phyloP scores from a whole-genome alignment of 2,888 invertebrate genomes.

The Halocaridina rubra region DNA sequence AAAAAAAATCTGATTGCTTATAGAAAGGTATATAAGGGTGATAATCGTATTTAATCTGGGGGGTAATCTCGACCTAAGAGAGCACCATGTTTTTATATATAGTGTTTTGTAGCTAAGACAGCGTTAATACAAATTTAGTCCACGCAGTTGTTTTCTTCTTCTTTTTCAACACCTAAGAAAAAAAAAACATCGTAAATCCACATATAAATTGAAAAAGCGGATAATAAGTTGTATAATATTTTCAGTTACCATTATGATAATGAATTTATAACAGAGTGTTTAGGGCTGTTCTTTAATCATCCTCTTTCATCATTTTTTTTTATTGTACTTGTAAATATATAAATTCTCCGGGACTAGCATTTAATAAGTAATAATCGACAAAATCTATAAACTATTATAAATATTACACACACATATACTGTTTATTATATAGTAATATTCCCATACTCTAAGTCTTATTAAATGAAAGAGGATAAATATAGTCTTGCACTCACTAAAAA shows the following conservation, averaged over 20 bases:
- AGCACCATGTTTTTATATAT: conserved; percentile 41
- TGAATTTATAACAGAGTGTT: not conserved
- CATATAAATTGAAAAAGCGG: no score
- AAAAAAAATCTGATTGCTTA: conserved; percentile 48
- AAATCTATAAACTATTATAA: not conserved
- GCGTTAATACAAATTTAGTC: conserved; percentile 14
- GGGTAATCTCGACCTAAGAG: conserved; percentile 53
- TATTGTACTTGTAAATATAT: not conserved
- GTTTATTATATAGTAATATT: no score
- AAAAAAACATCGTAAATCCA: no score
- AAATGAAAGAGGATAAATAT: conserved; percentile 31
- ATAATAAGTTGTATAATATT: no score
- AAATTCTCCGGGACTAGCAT: not conserved
- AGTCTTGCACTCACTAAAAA: no score
- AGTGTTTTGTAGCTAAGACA: conserved; percentile 26
- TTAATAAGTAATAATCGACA: not conserved
- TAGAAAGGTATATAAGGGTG: conserved; percentile 41
- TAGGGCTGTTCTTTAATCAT: not conserved
- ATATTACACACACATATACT: not conserved
- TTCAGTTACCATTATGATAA: no score
- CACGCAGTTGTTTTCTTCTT: no score
- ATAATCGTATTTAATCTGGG: conserved; percentile 29
- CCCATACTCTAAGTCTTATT: conserved; percentile 2
- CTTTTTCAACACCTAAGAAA: no score
- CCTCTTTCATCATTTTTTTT: conserved; percentile 12